Conservation (phyloP, 2,797 vertebrate genomes). For the Danio choprae region DNA sequence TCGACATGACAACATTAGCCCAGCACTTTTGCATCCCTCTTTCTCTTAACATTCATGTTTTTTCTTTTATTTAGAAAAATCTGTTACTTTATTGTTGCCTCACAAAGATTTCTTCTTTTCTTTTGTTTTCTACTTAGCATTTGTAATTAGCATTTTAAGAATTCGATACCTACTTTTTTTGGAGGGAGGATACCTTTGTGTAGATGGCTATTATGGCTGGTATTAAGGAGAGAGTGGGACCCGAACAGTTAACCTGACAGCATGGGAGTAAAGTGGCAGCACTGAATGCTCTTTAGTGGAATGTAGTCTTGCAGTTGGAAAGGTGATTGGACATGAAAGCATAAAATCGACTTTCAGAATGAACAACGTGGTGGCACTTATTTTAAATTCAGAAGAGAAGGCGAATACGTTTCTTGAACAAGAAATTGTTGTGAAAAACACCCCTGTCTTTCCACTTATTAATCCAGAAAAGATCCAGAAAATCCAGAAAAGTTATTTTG, state of each 20-base stretch:
- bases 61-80: too few relatives aligned
- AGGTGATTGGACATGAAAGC: neutral
- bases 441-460: neutral
- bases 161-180: too few relatives aligned
- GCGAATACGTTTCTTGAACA: neutral
- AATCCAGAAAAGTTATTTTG: neutral
- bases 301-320: neutral
- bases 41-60: constrained; percentile 14
- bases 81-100: too few relatives aligned
- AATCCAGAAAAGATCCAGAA: neutral
- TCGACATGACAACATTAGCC: constrained; percentile 76
- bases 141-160: too few relatives aligned
- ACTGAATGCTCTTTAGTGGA: neutral
- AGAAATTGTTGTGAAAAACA: neutral
- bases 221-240: too few relatives aligned
- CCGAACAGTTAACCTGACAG: too few relatives aligned
- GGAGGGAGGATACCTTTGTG: too few relatives aligned
- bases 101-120: too few relatives aligned
- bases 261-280: too few relatives aligned
- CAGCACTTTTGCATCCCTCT: constrained; percentile 70
- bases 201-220: too few relatives aligned
- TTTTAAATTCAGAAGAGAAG: neutral
- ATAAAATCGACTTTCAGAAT: neutral
- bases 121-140: too few relatives aligned
- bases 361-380: neutral